These are phyloP conservation scores for Ophioderma brevispina DNA, from an alignment of 35 echinoderm and acorn worm genomes.

Conservation along the genomic window DNA sequence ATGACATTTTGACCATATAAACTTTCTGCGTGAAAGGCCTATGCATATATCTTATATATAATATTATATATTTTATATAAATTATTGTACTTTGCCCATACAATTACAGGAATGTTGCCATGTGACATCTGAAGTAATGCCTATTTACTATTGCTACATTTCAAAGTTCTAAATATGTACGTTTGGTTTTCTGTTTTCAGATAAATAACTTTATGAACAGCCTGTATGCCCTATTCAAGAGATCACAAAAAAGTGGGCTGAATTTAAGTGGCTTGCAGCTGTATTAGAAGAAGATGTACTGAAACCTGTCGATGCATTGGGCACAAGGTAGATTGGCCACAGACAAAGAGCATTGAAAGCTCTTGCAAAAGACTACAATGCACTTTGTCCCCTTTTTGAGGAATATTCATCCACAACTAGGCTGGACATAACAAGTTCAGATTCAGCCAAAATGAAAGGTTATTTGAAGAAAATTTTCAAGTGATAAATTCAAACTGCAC, in stretches of 20 bases:
- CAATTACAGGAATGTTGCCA: no score
- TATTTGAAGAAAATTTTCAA: slow-evolving; percentile 47
- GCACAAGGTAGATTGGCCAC: slow-evolving; percentile 72
- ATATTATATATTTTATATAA: no score
- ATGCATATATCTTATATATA: no score
- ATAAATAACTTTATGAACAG: slow-evolving; percentile 61
- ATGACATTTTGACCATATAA: no score
- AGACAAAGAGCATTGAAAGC: slow-evolving; percentile 56
- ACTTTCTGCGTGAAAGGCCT: no score
- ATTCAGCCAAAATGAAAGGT: slow-evolving; percentile 66
- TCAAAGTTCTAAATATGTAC: no score
- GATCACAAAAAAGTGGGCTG: slow-evolving; percentile 54
- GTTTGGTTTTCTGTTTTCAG: no score
- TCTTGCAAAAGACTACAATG: slow-evolving; percentile 52
- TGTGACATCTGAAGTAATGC: no score
- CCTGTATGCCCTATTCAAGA: slow-evolving; percentile 52
- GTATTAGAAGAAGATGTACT: slow-evolving; percentile 48
- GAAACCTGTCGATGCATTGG: slow-evolving; percentile 56
- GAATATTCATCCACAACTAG: slow-evolving; percentile 22
- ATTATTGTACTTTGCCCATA: no score
- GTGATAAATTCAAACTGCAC: slow-evolving; percentile 30
- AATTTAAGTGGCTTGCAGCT: slow-evolving; percentile 43
- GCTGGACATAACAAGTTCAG: slow-evolving; percentile 39
- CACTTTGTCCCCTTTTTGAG: slow-evolving; percentile 29
- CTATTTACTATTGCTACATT: no score